Conservation (phyloP, 30 jellyfish, hydroid and myxozoan genomes). For the Cassiopea andromeda region DNA sequence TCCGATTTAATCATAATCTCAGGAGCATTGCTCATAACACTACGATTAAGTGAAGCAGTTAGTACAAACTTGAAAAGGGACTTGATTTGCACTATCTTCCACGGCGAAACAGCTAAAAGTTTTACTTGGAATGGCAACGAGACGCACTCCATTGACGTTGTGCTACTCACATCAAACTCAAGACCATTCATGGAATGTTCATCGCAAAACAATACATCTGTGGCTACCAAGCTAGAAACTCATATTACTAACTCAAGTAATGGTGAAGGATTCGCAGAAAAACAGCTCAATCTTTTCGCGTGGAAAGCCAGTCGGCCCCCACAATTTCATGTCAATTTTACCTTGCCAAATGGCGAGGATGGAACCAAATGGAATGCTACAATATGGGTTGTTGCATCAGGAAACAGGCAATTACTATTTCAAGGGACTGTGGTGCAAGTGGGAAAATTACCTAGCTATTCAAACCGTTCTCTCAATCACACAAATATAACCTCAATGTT, state of each 20-base stretch:
- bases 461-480: constrained; percentile 1
- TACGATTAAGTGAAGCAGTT: not conserved
- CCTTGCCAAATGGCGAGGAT: not conserved
- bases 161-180: not conserved
- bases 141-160: constrained; percentile 1
- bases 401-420: not conserved
- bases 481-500: not conserved
- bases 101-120: not conserved
- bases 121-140: constrained; percentile 14
- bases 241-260: not conserved
- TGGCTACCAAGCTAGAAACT: not conserved
- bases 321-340: not conserved
- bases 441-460: constrained; percentile 7
- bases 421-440: constrained; percentile 1
- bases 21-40: not conserved
- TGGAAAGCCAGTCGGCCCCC: not conserved
- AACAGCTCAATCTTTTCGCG: not conserved
- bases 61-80: not conserved
- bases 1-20: not conserved
- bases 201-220: not conserved
- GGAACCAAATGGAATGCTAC: not conserved
- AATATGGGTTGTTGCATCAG: not conserved
- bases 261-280: not conserved
- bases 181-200: not conserved
- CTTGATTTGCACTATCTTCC: constrained; percentile 2